Conservation (phyloP, 1,140 invertebrate genomes). For the Zaprionus kolodkinae region DNA sequence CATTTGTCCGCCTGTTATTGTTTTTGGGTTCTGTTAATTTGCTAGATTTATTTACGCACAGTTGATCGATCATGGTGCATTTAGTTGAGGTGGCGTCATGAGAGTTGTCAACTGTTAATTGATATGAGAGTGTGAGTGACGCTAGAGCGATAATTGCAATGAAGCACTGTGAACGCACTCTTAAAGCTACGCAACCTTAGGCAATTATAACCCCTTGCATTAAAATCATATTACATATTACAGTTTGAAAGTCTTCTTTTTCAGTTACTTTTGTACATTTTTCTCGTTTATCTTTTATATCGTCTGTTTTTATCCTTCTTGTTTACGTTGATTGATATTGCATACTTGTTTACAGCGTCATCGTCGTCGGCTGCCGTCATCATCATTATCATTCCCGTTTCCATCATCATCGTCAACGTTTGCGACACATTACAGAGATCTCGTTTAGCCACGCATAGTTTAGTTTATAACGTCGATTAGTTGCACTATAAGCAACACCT, state of each 20-base stretch:
- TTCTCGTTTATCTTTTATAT: neutral
- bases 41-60: neutral
- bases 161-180: neutral
- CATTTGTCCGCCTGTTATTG: neutral
- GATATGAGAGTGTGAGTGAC: neutral
- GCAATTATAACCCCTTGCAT: neutral
- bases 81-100: neutral
- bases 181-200: neutral
- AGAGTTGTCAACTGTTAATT: neutral
- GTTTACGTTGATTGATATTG: constrained; percentile 36
- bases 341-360: neutral
- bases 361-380: constrained; percentile 6
- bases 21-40: neutral
- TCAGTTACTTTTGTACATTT: neutral
- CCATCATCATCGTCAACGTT: constrained; percentile 68
- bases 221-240: neutral
- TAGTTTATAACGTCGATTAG: constrained; percentile 80
- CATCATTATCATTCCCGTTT: constrained; percentile 41
- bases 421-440: constrained; percentile 68
- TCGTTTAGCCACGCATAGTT: constrained; percentile 78
- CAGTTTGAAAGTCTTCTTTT: neutral
- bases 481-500: constrained; percentile 82
- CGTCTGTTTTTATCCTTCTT: constrained; percentile 1
- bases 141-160: no score
- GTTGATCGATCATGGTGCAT: neutral